These are phyloP conservation scores for Syrphus vitripennis DNA, from an alignment of 2,888 invertebrate genomes.

Conservation along the genomic window DNA sequence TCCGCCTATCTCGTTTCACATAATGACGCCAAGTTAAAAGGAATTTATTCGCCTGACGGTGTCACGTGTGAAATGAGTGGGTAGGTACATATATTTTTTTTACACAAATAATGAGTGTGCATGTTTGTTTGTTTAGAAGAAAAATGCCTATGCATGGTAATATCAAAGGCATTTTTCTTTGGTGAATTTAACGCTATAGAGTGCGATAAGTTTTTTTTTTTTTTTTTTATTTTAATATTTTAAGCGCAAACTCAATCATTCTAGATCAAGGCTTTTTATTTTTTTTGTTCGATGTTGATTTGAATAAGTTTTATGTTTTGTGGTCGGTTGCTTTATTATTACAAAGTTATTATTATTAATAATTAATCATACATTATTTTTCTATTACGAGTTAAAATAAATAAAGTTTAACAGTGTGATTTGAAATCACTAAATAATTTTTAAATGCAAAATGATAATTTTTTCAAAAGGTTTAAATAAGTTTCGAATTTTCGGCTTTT, in stretches of 20 bases:
- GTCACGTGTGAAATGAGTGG: conserved; percentile 18
- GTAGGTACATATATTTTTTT: not conserved
- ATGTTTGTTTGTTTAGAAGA: not conserved
- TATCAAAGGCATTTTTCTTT: not conserved
- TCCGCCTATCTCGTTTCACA: not conserved
- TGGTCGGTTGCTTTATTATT: too few relatives aligned
- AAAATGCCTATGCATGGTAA: not conserved
- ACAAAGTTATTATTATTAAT: too few relatives aligned
- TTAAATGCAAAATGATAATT: too few relatives aligned
- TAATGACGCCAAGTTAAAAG: conserved; percentile 48
- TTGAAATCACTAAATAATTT: too few relatives aligned
- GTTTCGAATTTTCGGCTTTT: too few relatives aligned
- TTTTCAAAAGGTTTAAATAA: too few relatives aligned
- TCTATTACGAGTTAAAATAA: too few relatives aligned
- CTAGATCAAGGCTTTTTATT: not conserved
- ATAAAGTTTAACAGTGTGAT: too few relatives aligned
- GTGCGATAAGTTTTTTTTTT: not conserved
- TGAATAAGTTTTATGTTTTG: not conserved
- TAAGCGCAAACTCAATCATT: not conserved
- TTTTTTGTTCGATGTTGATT: not conserved
- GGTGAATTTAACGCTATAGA: not conserved
- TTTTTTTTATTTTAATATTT: not conserved
- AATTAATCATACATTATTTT: too few relatives aligned
- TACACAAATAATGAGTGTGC: not conserved
- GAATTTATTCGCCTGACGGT: conserved; percentile 32